Evolutionary conservation across 1,140 invertebrate genomes (phyloP).

Genomic region (Lepidotrigona ventralis): DNA sequence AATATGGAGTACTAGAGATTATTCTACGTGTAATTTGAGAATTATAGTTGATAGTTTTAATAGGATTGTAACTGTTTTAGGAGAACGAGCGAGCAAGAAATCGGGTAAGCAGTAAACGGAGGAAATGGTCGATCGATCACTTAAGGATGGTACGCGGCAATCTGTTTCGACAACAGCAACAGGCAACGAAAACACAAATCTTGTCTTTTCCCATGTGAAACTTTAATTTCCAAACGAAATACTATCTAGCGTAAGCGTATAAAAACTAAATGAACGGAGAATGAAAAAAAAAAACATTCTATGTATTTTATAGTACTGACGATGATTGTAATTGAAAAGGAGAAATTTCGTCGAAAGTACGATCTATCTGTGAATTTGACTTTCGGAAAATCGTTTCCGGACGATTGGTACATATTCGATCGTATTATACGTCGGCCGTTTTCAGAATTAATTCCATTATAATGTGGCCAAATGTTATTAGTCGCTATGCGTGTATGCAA

Average conservation of each 20-base stretch:
- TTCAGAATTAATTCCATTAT: slow-evolving; percentile 28
- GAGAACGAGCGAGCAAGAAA: slow-evolving; percentile 73
- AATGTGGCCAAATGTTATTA: slow-evolving; percentile 24
- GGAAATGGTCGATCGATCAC: slow-evolving; percentile 51
- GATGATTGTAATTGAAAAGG: slow-evolving; percentile 15
- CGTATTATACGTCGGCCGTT: background rate
- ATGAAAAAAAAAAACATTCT: background rate
- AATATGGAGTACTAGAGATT: too few species aligned
- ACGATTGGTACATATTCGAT: slow-evolving; percentile 2
- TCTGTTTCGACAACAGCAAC: slow-evolving; percentile 41
- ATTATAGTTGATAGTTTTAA: background rate
- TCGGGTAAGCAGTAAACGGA: slow-evolving; percentile 61
- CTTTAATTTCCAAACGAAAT: slow-evolving; percentile 22
- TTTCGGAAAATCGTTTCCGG: background rate
- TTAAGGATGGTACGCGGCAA: slow-evolving; percentile 24
- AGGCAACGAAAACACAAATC: slow-evolving; percentile 64
- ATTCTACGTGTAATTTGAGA: background rate
- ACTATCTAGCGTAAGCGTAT: slow-evolving; percentile 28
- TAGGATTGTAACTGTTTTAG: slow-evolving; percentile 59
- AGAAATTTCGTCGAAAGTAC: background rate
- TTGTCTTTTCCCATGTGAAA: slow-evolving; percentile 45
- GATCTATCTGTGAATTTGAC: background rate
- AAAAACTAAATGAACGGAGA: background rate
- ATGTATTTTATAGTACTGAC: background rate
- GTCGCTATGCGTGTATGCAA: background rate